Conservation (phyloP, 2,797 vertebrate species). For the Brotogeris chrysoptera region DNA sequence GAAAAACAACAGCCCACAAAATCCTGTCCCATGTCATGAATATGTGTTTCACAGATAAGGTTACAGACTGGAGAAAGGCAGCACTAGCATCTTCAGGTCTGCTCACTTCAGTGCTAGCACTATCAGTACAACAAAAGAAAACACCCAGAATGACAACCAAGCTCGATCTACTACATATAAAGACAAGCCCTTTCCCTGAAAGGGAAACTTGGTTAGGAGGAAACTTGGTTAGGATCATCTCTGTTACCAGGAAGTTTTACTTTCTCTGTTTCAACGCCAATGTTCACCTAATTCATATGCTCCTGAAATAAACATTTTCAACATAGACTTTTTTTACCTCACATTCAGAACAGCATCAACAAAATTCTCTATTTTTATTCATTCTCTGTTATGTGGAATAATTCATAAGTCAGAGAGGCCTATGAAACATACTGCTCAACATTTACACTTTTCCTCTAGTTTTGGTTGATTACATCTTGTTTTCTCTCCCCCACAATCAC, state of each 20-base stretch:
- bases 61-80: background rate
- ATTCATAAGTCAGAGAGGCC: background rate
- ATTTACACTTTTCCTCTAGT: background rate
- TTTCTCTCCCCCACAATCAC: background rate
- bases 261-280: background rate
- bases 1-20: background rate
- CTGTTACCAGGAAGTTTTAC: background rate
- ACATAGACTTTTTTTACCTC: background rate
- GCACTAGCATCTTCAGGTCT: background rate
- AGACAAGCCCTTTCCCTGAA: background rate
- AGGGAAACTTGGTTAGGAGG: background rate
- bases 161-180: background rate
- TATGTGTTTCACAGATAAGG: background rate
- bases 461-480: background rate
- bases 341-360: background rate
- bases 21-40: accelerated
- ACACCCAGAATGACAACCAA: background rate
- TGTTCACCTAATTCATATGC: background rate
- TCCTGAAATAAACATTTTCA: background rate
- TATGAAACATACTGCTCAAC: background rate
- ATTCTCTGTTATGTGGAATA: background rate
- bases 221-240: background rate
- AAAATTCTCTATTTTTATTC: background rate
- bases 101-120: background rate
- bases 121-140: background rate